Base-by-base conservation (phyloP, 2,888 invertebrate species). In the Hypsopygia costalis region DNA sequence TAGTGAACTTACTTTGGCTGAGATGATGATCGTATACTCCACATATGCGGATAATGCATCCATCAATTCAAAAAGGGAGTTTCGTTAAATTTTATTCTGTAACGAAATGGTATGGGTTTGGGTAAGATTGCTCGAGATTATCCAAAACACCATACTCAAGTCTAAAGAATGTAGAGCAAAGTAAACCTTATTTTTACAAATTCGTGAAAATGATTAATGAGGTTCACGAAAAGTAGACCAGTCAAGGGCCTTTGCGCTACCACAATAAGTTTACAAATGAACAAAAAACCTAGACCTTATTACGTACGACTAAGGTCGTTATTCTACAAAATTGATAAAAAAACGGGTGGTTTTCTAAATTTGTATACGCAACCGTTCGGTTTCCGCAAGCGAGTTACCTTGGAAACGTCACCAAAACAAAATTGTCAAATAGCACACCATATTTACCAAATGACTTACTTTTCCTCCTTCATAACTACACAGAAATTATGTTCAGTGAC, bases 401-500 rank as follows among this genome's bases (percentile, higher is more conserved):
- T 78, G 55, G 49, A 54, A 60, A 83, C 82, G 30, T 41, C 40
- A 45, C 49, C 69, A 70, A 73, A 85, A 88, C 85, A 86, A 59
- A 62, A 49, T 52, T 78, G 80, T 76, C 86, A 82, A 77, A 66
- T 58, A 63, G 61, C 65, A 66, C 68, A 68, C 51, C 41, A 65
- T 65, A 71, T 72, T 73, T 65, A 57, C 61, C 58, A 63, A 63
- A 75, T 76, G 79, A 73, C 71, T 75, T 65, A 73, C 58, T 62
- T 77, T 67, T 58, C 2, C 53, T 55, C 47, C 55, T 43, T 42
- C 39, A 37, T 44, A 46, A 43, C 33, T 43, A 37, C 30, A 30
- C 44, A 47, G 53, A 79, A 82, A 81, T 73, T 76, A 83, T 83
- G 81, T 65, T 65, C 64, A 60, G 67, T 76, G 68, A 74, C 60